These are phyloP conservation scores for Eptatretus burgeri DNA, from an alignment of 2,113 vertebrate species.

Conservation along the genomic window DNA sequence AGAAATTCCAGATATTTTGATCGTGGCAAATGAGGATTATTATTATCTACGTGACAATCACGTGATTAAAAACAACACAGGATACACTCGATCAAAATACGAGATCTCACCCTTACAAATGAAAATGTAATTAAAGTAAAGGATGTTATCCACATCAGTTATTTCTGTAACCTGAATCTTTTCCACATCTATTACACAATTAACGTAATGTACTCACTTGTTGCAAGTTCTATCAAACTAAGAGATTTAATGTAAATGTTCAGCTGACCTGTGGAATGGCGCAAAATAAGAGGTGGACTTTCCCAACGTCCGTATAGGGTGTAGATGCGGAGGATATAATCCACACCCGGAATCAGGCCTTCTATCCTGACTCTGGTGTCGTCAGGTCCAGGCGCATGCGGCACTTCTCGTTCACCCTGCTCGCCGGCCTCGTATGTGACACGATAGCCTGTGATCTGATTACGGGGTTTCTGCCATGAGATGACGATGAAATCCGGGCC, in stretches of 20 bases:
- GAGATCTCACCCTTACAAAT: no score
- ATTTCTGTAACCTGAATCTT: no score
- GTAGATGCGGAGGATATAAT: constrained; percentile 84
- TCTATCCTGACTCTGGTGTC: constrained; percentile 49
- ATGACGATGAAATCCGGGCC: constrained; percentile 68
- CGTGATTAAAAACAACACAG: no score
- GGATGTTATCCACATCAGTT: no score
- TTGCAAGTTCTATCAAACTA: no score
- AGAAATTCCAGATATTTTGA: no score
- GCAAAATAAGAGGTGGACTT: constrained; percentile 54
- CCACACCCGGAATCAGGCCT: constrained; percentile 64
- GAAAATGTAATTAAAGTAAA: no score
- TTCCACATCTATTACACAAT: no score
- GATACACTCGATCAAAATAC: no score
- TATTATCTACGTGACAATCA: no score
- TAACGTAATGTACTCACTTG: no score
- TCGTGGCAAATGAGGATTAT: no score
- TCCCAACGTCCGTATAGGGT: constrained; percentile 51
- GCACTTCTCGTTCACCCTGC: constrained; percentile 45
- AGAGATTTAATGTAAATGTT: neutral
- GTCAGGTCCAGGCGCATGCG: constrained; percentile 38
- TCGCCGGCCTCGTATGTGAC: constrained; percentile 25
- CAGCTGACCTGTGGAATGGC: constrained; percentile 53
- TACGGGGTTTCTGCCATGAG: constrained; percentile 77
- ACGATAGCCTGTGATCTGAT: constrained; percentile 53